These are phyloP conservation scores for Mythimna vitellina DNA, from an alignment of 2,888 invertebrate genomes.

Conservation along the genomic window DNA sequence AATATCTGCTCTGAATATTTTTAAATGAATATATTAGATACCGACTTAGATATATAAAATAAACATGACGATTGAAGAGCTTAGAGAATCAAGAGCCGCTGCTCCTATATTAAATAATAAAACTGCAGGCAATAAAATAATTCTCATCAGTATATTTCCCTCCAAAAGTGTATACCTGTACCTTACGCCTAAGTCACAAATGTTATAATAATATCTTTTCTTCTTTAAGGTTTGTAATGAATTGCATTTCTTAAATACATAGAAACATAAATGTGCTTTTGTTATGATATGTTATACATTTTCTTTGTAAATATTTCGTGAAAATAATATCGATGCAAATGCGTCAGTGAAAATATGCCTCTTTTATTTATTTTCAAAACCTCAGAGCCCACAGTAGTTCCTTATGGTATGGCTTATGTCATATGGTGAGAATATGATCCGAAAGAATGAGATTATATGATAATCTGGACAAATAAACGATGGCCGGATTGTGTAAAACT, in stretches of 20 bases:
- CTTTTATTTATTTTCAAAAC: slow-evolving; percentile 62
- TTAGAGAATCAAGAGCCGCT: background rate
- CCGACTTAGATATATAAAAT: background rate
- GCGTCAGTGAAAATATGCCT: slow-evolving; percentile 78
- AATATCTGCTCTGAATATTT: slow-evolving; percentile 1
- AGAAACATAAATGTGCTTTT: slow-evolving; percentile 85
- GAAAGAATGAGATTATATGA: background rate
- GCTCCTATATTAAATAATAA: slow-evolving; percentile 1
- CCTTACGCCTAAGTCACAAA: slow-evolving; percentile 51
- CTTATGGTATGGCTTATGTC: background rate
- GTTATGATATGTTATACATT: slow-evolving; percentile 83
- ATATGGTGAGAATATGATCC: background rate
- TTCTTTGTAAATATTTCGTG: slow-evolving; percentile 89
- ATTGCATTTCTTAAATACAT: slow-evolving; percentile 85
- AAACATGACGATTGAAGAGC: slow-evolving; percentile 6
- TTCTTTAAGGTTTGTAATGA: slow-evolving; percentile 67
- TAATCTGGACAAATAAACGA: too few relatives aligned
- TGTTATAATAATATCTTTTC: slow-evolving; percentile 55
- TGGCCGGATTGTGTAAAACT: too few relatives aligned
- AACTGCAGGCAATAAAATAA: slow-evolving; percentile 19
- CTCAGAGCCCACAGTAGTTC: background rate
- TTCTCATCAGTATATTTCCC: slow-evolving; percentile 37
- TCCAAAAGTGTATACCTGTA: slow-evolving; percentile 56
- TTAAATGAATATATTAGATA: slow-evolving; percentile 5
- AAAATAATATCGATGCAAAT: slow-evolving; percentile 83